Conservation (phyloP, 2,113 vertebrate species). For the Hemichromis elongatus region DNA sequence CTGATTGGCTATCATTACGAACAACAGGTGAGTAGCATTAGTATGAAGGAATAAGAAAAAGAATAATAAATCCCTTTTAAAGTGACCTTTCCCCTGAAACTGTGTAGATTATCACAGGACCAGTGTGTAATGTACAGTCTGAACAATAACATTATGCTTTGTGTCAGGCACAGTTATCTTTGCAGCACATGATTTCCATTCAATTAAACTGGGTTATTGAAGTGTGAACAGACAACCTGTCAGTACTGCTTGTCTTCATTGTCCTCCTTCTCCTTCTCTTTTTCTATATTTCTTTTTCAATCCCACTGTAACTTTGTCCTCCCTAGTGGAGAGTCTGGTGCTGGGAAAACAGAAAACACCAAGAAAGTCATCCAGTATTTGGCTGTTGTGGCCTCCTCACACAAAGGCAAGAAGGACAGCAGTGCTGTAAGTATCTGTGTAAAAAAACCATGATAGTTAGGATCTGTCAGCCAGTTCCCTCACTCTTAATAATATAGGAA, state of each 20-base stretch:
- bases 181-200: slow-evolving; percentile 38
- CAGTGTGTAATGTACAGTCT: background rate
- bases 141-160: slow-evolving; percentile 31
- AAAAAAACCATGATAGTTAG: slow-evolving; percentile 55
- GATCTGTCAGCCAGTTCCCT: slow-evolving; percentile 78
- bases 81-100: background rate
- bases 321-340: slow-evolving; percentile 92
- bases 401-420: slow-evolving; percentile 86
- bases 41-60: background rate
- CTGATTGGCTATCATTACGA: background rate
- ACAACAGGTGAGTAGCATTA: background rate
- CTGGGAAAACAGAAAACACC: slow-evolving; percentile 97
- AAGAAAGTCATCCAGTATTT: slow-evolving; percentile 99
- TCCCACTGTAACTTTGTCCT: background rate
- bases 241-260: slow-evolving; percentile 2
- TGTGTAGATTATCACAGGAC: background rate
- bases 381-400: slow-evolving; percentile 92
- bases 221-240: slow-evolving; percentile 33
- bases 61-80: background rate
- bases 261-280: background rate
- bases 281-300: background rate
- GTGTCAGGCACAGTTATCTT: background rate
- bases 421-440: slow-evolving; percentile 64
- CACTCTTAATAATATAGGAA: slow-evolving; percentile 63
- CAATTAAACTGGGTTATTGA: slow-evolving; percentile 41